Evolutionary conservation across 2,113 vertebrate genomes (phyloP).

Genomic region (Catharus minimus): DNA sequence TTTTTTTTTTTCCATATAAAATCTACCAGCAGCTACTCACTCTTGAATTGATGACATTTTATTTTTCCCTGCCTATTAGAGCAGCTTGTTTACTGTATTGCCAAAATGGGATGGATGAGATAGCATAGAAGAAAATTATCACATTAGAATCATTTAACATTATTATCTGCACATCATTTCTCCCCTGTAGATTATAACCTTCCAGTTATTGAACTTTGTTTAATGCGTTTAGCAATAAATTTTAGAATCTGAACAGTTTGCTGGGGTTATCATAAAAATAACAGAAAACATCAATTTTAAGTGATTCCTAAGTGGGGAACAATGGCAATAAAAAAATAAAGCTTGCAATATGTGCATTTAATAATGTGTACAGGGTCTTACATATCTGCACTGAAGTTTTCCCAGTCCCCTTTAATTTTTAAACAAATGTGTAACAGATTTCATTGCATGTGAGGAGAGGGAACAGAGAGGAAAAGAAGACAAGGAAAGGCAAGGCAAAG

Average conservation of each 20-base stretch:
- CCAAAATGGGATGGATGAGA: constrained; percentile 35
- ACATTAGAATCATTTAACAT: constrained; percentile 30
- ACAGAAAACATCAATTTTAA: constrained; percentile 19
- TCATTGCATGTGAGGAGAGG: accelerated
- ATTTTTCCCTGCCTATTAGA: constrained; percentile 21
- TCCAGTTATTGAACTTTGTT: constrained; percentile 40
- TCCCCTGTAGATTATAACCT: constrained; percentile 51
- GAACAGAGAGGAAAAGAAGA: not conserved
- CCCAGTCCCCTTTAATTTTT: not conserved
- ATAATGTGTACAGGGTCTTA: not conserved
- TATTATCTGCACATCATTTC: constrained; percentile 33
- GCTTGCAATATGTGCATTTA: not conserved
- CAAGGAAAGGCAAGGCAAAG: not conserved
- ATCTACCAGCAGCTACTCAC: constrained; percentile 14
- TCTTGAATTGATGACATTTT: constrained; percentile 39
- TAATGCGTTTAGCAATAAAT: constrained; percentile 27
- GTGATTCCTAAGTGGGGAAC: not conserved
- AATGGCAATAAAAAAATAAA: not conserved
- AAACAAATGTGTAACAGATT: not conserved
- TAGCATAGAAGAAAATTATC: constrained; percentile 26
- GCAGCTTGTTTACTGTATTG: constrained; percentile 36
- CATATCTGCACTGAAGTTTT: not conserved
- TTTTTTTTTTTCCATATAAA: not conserved
- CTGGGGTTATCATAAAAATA: constrained; percentile 54
- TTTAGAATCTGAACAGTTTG: constrained; percentile 44